Percentiles rank a stretch among this genome's conserved stretches.
phyloP scores from a whole-genome alignment of 2,888 invertebrate species.

The Hanleya hanleyi region DNA sequence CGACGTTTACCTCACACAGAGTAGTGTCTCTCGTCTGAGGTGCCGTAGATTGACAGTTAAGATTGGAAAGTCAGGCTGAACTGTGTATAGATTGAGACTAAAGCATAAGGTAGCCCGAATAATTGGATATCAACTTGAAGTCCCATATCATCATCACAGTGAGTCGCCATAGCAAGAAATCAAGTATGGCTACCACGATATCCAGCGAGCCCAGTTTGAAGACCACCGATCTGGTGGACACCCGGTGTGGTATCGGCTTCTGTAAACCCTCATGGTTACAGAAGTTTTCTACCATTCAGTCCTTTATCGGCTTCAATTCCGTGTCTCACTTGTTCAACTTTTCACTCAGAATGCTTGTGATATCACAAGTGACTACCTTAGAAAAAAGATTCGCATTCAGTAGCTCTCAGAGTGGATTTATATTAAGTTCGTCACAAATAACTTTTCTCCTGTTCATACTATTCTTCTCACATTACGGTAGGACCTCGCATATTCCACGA shows the following conservation, averaged over 20 bases:
- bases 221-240: too few relatives aligned
- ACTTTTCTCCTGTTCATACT: neutral
- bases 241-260: neutral
- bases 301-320: neutral
- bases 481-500: neutral
- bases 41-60: too few relatives aligned
- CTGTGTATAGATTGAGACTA: too few relatives aligned
- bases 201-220: too few relatives aligned
- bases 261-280: neutral
- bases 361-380: neutral
- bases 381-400: neutral
- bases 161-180: too few relatives aligned
- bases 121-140: too few relatives aligned
- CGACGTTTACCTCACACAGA: too few relatives aligned
- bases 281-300: neutral
- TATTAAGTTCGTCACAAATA: neutral
- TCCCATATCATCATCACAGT: too few relatives aligned
- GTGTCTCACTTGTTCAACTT: neutral
- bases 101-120: too few relatives aligned
- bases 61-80: too few relatives aligned
- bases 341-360: neutral
- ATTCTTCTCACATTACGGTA: neutral
- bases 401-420: neutral
- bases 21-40: too few relatives aligned
- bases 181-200: too few relatives aligned